Conservation (phyloP, 1,140 invertebrate genomes). For the Aculops lycopersici region DNA sequence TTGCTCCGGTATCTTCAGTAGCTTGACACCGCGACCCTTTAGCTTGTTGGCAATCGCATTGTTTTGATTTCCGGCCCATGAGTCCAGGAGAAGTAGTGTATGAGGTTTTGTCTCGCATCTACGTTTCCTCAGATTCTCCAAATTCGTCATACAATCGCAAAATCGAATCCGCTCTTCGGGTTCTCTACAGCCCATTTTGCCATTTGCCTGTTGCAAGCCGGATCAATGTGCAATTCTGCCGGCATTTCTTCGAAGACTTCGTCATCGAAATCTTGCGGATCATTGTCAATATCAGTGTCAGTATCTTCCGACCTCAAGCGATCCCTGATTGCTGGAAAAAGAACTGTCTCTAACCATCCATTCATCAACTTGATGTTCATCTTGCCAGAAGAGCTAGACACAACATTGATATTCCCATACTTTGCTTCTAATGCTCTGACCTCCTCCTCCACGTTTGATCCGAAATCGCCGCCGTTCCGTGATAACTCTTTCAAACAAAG, state of each 20-base stretch:
- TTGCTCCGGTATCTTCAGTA: neutral
- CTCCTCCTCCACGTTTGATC: neutral
- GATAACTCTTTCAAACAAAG: neutral
- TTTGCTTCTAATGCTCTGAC: neutral
- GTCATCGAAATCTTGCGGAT: too few species aligned
- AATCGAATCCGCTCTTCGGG: too few species aligned
- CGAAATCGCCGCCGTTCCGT: too few species aligned
- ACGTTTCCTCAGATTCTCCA: too few species aligned
- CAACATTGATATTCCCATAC: neutral
- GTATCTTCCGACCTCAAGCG: neutral
- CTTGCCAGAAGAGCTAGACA: neutral
- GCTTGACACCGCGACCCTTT: neutral
- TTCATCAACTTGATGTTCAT: neutral
- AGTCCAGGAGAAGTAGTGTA: neutral
- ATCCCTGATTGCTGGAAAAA: neutral
- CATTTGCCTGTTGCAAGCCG: too few species aligned
- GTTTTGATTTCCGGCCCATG: neutral
- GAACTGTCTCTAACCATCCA: neutral
- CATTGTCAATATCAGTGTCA: too few species aligned
- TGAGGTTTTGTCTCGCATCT: too few species aligned
- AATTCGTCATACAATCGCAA: too few species aligned
- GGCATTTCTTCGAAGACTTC: too few species aligned
- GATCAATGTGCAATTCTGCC: too few species aligned
- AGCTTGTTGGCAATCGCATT: neutral
- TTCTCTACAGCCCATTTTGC: too few species aligned